Evolutionary conservation across 2,888 invertebrate species (phyloP), one percentile per base, ranked within the genome.

Genomic region (Macrophya alboannulata): DNA sequence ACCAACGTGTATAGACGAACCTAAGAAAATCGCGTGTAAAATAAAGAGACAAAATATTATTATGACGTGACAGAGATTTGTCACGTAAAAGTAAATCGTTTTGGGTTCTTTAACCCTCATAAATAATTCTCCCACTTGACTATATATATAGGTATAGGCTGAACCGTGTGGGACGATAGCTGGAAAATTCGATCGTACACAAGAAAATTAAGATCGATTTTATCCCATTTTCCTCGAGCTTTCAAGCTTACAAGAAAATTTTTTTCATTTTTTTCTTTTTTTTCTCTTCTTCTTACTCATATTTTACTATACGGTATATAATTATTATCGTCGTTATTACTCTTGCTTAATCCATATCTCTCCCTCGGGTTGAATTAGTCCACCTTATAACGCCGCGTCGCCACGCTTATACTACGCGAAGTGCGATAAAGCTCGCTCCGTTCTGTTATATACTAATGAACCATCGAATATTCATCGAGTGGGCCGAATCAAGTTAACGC

Each of bases 401-500:
- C 55, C n/a, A n/a, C 31, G 31, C 21, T 48, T 48, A 21, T 43
- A 48, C 43, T 76, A 48, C 9, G 5, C 45, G 43, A 59, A 59
- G 79, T 79, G 79, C 8, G 77, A 79, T 59, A 55, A 79, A 55
- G 79, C 55, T 51, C 37, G 17, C 17, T 37, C 5, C n/a, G 79
- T 55, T n/a, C 71, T 37, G 71, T 43, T 72, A 72, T 72, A 72
- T 40, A 79, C 55, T 79, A 59, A 79, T 37, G 79, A 79, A n/a
- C 79, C 59, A 79, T 79, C 79, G 79, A 79, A 79, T 79, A 79
- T 79, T 79, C 79, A 79, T 79, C 79, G 40, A 59, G n/a, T 37
- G 55, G 37, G 31, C 55, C 37, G 79, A 79, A 79, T 79, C 79
- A 79, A 79, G 79, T 55, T 79, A 79, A 76, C 76, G 76, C 43